Evolutionary conservation across 2,113 vertebrate species (phyloP).

Genomic region (Pheucticus melanocephalus): DNA sequence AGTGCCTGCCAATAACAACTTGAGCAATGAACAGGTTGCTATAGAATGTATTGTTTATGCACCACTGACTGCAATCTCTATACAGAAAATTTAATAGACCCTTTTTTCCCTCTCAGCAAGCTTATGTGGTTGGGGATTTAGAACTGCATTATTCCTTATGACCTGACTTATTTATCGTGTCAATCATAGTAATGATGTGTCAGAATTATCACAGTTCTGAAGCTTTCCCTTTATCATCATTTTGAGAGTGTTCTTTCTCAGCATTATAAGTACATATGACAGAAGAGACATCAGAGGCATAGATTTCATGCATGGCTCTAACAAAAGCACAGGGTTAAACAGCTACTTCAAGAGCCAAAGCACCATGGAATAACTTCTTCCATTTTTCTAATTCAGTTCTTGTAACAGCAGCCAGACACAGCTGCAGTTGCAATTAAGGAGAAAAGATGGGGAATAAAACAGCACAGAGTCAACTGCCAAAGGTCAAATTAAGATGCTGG

Average conservation of each 20-base stretch:
- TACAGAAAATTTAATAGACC: slow-evolving; percentile 50
- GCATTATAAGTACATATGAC: neutral
- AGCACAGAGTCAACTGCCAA: neutral
- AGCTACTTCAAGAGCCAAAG: neutral
- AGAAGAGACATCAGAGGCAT: neutral
- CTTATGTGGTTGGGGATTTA: slow-evolving; percentile 39
- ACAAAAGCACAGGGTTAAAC: slow-evolving; percentile 10
- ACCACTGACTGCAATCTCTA: slow-evolving; percentile 25
- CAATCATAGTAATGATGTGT: slow-evolving; percentile 67
- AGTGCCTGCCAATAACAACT: slow-evolving; percentile 45
- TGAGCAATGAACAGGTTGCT: slow-evolving; percentile 54
- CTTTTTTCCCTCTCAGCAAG: slow-evolving; percentile 38
- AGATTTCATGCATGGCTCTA: neutral
- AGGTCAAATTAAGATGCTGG: slow-evolving; percentile 33
- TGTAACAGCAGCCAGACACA: neutral
- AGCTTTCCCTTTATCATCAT: slow-evolving; percentile 15
- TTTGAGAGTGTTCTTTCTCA: neutral
- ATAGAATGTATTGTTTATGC: slow-evolving; percentile 49
- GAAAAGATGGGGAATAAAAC: slow-evolving; percentile 5
- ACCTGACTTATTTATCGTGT: slow-evolving; percentile 72
- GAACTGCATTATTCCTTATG: slow-evolving; percentile 58
- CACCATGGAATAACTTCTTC: slow-evolving; percentile 19
- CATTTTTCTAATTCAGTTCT: slow-evolving; percentile 20
- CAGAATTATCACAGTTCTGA: slow-evolving; percentile 40
- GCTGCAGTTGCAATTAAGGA: slow-evolving; percentile 19